Base-by-base conservation (phyloP, 2,888 invertebrate genomes). In the Limnephilus marmoratus region DNA sequence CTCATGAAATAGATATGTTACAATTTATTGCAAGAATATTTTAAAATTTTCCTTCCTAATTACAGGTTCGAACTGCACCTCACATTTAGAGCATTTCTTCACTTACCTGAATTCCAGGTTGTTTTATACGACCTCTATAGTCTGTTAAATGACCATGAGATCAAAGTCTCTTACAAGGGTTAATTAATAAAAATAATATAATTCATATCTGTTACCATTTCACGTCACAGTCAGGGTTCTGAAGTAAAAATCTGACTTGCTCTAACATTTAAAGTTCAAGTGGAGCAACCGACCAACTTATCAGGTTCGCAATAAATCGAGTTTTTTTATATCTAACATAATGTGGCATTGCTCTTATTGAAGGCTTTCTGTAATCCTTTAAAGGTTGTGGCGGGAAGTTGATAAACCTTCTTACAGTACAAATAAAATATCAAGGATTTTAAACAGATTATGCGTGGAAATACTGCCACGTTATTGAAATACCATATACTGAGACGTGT, bases 251-350 rank as follows among this genome's bases (percentile, higher is more conserved):
- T 49, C 24, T 49, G 53, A 13, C 29, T 31, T 29, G 29, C 29
- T 45, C 41, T 86, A 86, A 86, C 86, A 86, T 86, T 86, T 86
- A 86, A 86, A 86, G 86, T 86, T 86, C 86, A 86, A 86, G 86
- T 86, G n/a, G 86, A 86, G 15, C 86, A 49, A 86, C 18, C 37
- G 83, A 34, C 31, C 49, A 86, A 86, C 29, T 15, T 34, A 83
- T 83, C 83, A 31, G 83, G 83, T 49, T 53, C 86, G 31, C 29
- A 45, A 49, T 29, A n/a, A 31, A 86, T 45, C 49, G 11, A 49
- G 41, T 24, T 86, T 86, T 86, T 86, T 86, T 29, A 29, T 29
- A n/a, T 53, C n/a, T 29, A 53, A 49, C 49, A 49, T 86, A 12
- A 49, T 86, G 86, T 49, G 29, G 49, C 86, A 86, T 41, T 86